Evolutionary conservation across 2,888 invertebrate species (phyloP), one percentile per base, ranked within the genome.

Genomic region (Sminthurides aquaticus): DNA sequence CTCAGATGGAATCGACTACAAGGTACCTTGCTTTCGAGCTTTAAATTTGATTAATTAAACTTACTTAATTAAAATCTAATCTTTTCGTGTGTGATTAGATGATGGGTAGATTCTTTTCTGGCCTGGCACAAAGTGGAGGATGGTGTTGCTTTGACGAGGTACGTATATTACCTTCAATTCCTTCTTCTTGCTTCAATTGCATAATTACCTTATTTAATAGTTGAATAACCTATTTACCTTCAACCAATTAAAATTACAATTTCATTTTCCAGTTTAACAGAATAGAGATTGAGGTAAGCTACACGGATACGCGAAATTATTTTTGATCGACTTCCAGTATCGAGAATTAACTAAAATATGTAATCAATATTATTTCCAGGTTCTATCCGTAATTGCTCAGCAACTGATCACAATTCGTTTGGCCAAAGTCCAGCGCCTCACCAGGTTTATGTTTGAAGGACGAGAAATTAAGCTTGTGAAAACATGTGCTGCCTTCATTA

Each of bases 31-130:
- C 59, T n/a, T n/a, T n/a, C n/a, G n/a, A n/a, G n/a, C n/a, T n/a
- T n/a, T n/a, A n/a, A n/a, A n/a, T n/a, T n/a, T n/a, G n/a, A n/a
- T n/a, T n/a, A n/a, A n/a, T n/a, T n/a, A n/a, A n/a, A n/a, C n/a
- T n/a, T n/a, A n/a, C n/a, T n/a, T n/a, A n/a, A n/a, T n/a, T n/a
- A n/a, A 26, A 57, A n/a, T 43, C 57, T 61, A 57, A 3, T 22
- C 26, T 55, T 58, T 43, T 43, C 24, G 5, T 43, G 29, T 25
- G 8, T 49, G 57, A n/a, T 76, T 84, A 89, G 81, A 89, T 90
- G 88, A 93, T 93, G 92, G 92, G 93, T 0, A 82, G 90, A 65
- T 92, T 92, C 77, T 92, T 92, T 79, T 89, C 91, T 2, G 93
- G 93, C 0, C 78, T 92, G 71, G 91, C 91, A 0, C 91, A 91